A percentile compares a stretch with the other conserved stretches of the same genome.
phyloP scores from a whole-genome alignment of 2,797 vertebrate species.

The Lithobates pipiens region DNA sequence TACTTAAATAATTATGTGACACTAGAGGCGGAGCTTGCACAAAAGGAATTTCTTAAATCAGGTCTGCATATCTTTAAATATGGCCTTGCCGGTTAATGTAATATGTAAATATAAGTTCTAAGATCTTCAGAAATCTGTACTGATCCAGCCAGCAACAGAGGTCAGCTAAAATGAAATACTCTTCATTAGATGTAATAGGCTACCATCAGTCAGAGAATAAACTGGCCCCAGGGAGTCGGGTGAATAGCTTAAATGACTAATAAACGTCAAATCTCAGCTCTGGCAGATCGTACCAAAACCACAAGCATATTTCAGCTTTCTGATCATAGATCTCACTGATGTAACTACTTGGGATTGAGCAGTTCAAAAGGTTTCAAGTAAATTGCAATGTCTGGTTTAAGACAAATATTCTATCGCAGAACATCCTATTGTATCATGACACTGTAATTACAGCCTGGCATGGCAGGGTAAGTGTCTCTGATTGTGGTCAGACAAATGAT shows the following conservation, averaged over 20 bases:
- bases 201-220: slow-evolving; percentile 19
- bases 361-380: slow-evolving; percentile 39
- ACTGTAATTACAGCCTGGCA: slow-evolving; percentile 38
- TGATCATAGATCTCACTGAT: slow-evolving; percentile 43
- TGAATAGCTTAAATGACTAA: slow-evolving; percentile 19
- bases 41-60: no score
- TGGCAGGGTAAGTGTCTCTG: neutral
- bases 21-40: no score
- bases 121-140: neutral
- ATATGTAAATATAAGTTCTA: neutral
- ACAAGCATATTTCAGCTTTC: slow-evolving; percentile 27
- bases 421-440: slow-evolving; percentile 36
- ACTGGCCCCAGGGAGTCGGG: slow-evolving; percentile 6
- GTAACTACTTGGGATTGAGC: slow-evolving; percentile 19
- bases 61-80: no score
- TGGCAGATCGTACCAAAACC: slow-evolving; percentile 37
- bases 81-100: neutral
- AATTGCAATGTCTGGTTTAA: slow-evolving; percentile 47
- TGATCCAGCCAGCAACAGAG: neutral
- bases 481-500: slow-evolving; percentile 43
- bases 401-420: slow-evolving; percentile 18
- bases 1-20: no score
- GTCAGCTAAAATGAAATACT: neutral
- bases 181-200: neutral
- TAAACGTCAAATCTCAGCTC: slow-evolving; percentile 30